Evolutionary conservation across 1,140 invertebrate species (phyloP).

Genomic region (Papilio aristodemus): DNA sequence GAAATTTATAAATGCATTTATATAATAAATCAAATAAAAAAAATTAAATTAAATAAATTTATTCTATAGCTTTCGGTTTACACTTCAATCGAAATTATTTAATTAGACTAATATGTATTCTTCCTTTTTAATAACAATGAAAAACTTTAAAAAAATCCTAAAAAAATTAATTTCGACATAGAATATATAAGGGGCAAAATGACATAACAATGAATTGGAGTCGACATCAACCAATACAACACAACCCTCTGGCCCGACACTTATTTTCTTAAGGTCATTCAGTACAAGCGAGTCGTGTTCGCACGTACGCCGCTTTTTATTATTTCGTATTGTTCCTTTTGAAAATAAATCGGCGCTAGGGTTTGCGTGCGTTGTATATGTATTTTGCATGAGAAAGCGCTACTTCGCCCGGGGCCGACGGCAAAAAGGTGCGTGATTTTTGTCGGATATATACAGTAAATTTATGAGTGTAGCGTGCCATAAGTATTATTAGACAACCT

Average conservation of each 20-base stretch:
- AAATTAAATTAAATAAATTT: too few species aligned
- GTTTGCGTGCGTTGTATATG: constrained; percentile 65
- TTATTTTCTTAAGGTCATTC: constrained; percentile 61
- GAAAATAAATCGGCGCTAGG: constrained; percentile 60
- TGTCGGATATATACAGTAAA: constrained; percentile 51
- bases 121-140: too few species aligned
- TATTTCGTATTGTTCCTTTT: constrained; percentile 68
- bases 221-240: constrained; percentile 33
- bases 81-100: too few species aligned
- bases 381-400: constrained; percentile 72
- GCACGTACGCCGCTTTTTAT: constrained; percentile 65
- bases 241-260: too few species aligned
- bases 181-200: too few species aligned
- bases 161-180: too few species aligned
- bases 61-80: too few species aligned
- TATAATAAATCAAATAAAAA: too few species aligned
- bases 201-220: constrained; percentile 52
- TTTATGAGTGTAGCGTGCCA: constrained; percentile 49
- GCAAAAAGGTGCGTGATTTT: constrained; percentile 71
- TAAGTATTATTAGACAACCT: constrained; percentile 47
- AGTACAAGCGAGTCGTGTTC: constrained; percentile 50
- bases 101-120: too few species aligned
- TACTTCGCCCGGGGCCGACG: constrained; percentile 47
- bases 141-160: too few species aligned
- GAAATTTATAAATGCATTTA: too few species aligned